Base-by-base conservation (phyloP, 2,113 vertebrate genomes). In the Daphoenositta chrysoptera region DNA sequence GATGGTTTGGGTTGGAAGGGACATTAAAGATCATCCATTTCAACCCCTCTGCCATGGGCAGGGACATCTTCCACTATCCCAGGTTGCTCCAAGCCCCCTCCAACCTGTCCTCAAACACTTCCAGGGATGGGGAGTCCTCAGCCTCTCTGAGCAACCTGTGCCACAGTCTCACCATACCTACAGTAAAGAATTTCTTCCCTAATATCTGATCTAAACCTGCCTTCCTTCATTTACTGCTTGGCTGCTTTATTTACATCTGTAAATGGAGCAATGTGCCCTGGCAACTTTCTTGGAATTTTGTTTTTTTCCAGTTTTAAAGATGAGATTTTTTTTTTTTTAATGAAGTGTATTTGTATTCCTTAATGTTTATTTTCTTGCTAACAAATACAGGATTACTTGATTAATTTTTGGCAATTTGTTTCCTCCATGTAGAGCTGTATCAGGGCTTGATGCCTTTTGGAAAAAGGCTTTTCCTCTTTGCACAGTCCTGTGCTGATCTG, bases 51-150 rank as follows among this genome's bases (percentile, higher is more conserved):
- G 31, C 17, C 30, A 37, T 28, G 71, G 2, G 17, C 12, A 22
- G 22, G 40, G 15, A 48, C 21, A 22, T 4, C 14, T 76, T 31
- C 7, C 21, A 35, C 21, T 61, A 7, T 0, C 4, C 26, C 47
- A 42, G 26, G 10, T 9, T 42, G 3, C 48, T 76, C 18, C 8
- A 23, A 69, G 47, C 18, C 40, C 24, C 0, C 0, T 76, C n/a
- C 54, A 54, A 0, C 15, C 15, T 63, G 47, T 26, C 7, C 18
- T 2, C 8, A 6, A 2, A 24, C 20, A 26, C 6, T 31, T 48
- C 15, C 7, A 37, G 18, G 19, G 9, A 20, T 48, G 48, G 7
- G 7, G 11, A 54, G 4, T 48, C 31, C 26, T 16, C 10, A 68
- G 1, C 21, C 6, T 35, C 22, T 33, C 47, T 48, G 30, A 26